Evolutionary conservation across 2,797 vertebrate species (phyloP).

Genomic region (Pseudochromis fuscus): DNA sequence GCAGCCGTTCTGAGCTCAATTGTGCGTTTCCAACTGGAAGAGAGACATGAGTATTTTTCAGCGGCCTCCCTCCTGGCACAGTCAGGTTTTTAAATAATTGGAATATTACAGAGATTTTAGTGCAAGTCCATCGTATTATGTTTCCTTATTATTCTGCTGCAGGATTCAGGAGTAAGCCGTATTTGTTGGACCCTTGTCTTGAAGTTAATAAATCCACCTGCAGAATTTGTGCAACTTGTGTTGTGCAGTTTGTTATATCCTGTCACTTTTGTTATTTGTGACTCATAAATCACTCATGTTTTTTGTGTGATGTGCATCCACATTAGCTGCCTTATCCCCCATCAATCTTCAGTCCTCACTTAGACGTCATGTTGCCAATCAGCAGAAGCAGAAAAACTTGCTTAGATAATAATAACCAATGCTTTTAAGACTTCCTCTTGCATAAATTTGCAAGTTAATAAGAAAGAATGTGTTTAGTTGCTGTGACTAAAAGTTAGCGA

Average conservation of each 20-base stretch:
- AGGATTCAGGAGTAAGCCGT: conserved; percentile 28
- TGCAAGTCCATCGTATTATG: conserved; percentile 29
- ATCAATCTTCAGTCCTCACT: neutral
- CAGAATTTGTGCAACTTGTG: conserved; percentile 35
- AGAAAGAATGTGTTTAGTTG: neutral
- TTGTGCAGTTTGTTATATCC: conserved; percentile 31
- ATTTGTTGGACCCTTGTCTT: conserved; percentile 19
- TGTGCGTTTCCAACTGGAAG: conserved; percentile 50
- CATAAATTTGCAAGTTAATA: conserved; percentile 1
- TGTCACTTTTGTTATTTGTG: conserved; percentile 28
- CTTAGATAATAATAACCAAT: no score
- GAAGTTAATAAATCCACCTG: conserved; percentile 42
- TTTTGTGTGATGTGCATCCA: conserved; percentile 6
- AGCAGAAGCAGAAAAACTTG: no score
- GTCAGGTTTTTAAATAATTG: conserved; percentile 1
- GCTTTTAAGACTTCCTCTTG: neutral
- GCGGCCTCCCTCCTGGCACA: conserved; percentile 29
- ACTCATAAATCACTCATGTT: conserved; percentile 41
- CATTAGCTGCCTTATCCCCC: conserved; percentile 5
- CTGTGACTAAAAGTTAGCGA: neutral
- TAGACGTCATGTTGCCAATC: neutral
- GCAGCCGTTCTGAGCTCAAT: conserved; percentile 58
- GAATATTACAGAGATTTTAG: conserved; percentile 22
- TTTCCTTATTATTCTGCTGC: conserved; percentile 27
- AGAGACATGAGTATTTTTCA: conserved; percentile 10